phyloP scores from a whole-genome alignment of 2,888 invertebrate genomes.

The Drosophila nr. perissopoda region DNA sequence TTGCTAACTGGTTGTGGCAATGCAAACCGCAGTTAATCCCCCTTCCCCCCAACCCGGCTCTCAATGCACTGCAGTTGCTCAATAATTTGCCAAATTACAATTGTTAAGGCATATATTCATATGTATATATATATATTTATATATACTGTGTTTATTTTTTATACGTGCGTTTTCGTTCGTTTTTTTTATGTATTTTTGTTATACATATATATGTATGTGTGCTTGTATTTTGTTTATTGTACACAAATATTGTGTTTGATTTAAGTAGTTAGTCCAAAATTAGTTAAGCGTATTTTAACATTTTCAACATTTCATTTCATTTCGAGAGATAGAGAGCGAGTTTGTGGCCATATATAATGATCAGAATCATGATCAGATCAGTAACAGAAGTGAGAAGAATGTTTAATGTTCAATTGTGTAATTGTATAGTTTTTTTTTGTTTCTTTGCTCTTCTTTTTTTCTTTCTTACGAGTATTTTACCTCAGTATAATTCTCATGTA shows the following conservation, averaged over 20 bases:
- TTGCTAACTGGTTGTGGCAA: slow-evolving; percentile 59
- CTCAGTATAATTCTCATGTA: slow-evolving; percentile 31
- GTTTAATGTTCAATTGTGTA: slow-evolving; percentile 7
- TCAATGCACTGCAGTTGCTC: slow-evolving; percentile 63
- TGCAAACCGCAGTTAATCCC: slow-evolving; percentile 12
- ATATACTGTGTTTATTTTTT: slow-evolving; percentile 24
- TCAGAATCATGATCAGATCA: slow-evolving; percentile 10
- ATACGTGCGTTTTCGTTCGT: slow-evolving; percentile 12
- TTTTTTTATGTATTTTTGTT: slow-evolving; percentile 19
- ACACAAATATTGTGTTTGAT: slow-evolving; percentile 40
- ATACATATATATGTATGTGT: slow-evolving; percentile 13
- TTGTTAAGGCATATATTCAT: slow-evolving; percentile 50
- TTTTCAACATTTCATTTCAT: slow-evolving; percentile 29
- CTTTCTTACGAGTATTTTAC: slow-evolving; percentile 43
- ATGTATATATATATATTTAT: slow-evolving; percentile 14
- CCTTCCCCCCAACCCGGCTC: background rate
- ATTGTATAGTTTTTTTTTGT: slow-evolving; percentile 28
- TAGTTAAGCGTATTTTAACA: slow-evolving; percentile 68
- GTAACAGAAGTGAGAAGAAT: slow-evolving; percentile 7
- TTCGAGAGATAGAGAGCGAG: slow-evolving; percentile 10
- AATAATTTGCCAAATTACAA: slow-evolving; percentile 74
- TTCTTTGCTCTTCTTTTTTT: slow-evolving; percentile 19
- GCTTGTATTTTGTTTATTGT: slow-evolving; percentile 22
- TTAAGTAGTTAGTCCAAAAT: slow-evolving; percentile 75
- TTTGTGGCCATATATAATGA: slow-evolving; percentile 59